phyloP scores from a whole-genome alignment of 2,113 vertebrate species.

The Hippocampus comes region DNA sequence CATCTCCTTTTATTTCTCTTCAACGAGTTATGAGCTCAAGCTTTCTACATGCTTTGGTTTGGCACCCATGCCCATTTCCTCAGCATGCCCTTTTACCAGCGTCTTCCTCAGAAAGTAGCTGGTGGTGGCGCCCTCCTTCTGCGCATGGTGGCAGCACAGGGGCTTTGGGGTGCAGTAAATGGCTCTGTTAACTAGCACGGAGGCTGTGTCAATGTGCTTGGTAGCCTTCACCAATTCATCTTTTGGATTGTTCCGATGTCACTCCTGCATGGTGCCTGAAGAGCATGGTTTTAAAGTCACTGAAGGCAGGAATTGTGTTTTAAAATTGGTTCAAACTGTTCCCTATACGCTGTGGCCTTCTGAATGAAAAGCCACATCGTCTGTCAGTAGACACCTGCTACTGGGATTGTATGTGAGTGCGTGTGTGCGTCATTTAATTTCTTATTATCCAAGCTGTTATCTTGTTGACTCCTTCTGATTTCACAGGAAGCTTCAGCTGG shows the following conservation, averaged over 20 bases:
- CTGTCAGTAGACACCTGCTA: slow-evolving; percentile 31
- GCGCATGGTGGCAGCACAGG: slow-evolving; percentile 65
- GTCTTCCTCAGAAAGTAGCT: slow-evolving; percentile 56
- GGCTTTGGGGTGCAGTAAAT: slow-evolving; percentile 45
- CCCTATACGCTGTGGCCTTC: slow-evolving; percentile 23
- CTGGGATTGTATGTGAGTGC: slow-evolving; percentile 37
- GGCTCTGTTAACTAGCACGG: slow-evolving; percentile 39
- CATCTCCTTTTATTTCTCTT: slow-evolving; percentile 40
- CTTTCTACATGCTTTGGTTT: slow-evolving; percentile 70
- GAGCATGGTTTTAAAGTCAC: slow-evolving; percentile 60
- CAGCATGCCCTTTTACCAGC: slow-evolving; percentile 74
- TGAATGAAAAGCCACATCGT: slow-evolving; percentile 40
- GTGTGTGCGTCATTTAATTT: background rate
- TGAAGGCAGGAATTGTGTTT: slow-evolving; percentile 32
- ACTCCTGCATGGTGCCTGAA: slow-evolving; percentile 64
- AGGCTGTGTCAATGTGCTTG: slow-evolving; percentile 66
- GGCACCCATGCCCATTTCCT: slow-evolving; percentile 55
- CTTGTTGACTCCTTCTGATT: slow-evolving; percentile 56
- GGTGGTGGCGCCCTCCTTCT: slow-evolving; percentile 64
- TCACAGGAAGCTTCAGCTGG: slow-evolving; percentile 52
- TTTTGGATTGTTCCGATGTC: slow-evolving; percentile 53
- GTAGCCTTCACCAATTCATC: slow-evolving; percentile 58
- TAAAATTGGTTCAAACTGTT: slow-evolving; percentile 28
- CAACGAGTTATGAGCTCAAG: slow-evolving; percentile 36
- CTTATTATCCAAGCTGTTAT: slow-evolving; percentile 50